Base-by-base conservation (phyloP, 2,797 vertebrate species). In the Sciurus vulgaris region DNA sequence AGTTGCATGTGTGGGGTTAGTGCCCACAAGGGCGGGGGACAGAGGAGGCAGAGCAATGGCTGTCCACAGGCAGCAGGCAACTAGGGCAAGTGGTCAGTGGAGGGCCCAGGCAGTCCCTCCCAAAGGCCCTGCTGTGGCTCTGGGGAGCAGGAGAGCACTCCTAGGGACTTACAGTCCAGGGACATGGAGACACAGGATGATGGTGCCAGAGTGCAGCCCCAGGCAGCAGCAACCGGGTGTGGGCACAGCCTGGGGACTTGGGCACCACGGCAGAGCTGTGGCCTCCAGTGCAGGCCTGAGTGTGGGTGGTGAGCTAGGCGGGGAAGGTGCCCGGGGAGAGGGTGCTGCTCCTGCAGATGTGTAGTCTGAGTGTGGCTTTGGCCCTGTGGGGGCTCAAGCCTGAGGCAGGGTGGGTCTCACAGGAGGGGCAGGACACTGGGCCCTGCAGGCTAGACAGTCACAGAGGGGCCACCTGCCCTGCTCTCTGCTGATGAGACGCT, bases 281-380 rank as follows among this genome's bases (percentile, higher is more conserved):
- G 35, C 24, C 11, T 26, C 24, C 59, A 10, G 12, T 7, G 7
- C 0, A 7, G 28, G 10, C 26, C 15, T 4, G 5, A 8, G 3
- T 9, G 6, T 28, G 2, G 38, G 8, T 26, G 38, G 30, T 35
- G 54, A 11, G 10, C 10, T 7, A 17, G 30, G 56, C 41, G 15
- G 35, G 35, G n/a, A n/a, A 38, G 7, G 28, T 0, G 0, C 9
- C 12, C 0, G 17, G 61, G 35, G 3, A 12, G 20, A 56, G 12
- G 86, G 33, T 11, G 26, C 17, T 5, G 8, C 18, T 7, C 73
- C 38, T 18, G 54, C 7, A 49, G 56, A 56, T 24, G 47, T 0
- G 1, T 0, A 11, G 73, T 38, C 14, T 20, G 38, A 47, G 35
- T 18, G 41, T 0, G 10, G 65, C 59, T 11, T 85, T 3, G 5